phyloP scores from a whole-genome alignment of 1,140 invertebrate genomes.

The Prorops nasuta region DNA sequence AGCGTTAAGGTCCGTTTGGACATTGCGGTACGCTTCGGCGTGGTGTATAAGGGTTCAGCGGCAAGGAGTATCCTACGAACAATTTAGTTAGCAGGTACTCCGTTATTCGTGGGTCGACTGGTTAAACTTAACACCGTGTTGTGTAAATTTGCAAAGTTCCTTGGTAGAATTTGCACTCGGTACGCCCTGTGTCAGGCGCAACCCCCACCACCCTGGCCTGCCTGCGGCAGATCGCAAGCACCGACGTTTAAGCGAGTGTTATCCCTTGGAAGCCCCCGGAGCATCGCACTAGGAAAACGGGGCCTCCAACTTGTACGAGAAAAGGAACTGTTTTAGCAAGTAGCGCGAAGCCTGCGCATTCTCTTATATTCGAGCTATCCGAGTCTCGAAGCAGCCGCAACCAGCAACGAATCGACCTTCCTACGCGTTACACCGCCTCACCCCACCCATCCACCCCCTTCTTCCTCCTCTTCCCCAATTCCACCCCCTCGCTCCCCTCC shows the following conservation, averaged over 20 bases:
- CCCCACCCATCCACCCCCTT: no score
- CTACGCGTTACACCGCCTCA: no score
- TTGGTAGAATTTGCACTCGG: constrained; percentile 4
- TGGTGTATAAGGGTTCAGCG: not conserved
- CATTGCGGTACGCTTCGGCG: no score
- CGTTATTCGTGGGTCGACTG: constrained; percentile 5
- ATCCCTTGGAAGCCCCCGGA: no score
- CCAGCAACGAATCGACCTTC: no score
- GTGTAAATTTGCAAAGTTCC: constrained; percentile 9
- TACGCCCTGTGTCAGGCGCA: not conserved
- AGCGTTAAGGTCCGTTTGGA: no score
- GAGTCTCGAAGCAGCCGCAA: no score
- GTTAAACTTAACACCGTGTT: constrained; percentile 4
- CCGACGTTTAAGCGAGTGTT: no score
- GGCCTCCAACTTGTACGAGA: not conserved
- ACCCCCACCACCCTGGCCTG: not conserved
- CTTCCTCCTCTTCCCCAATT: no score
- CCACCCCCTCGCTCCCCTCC: no score
- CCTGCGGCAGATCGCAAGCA: not conserved
- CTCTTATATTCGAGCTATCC: not conserved
- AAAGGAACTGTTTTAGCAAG: not conserved
- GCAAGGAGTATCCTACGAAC: not conserved
- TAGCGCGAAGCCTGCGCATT: not conserved
- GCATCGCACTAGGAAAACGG: no score
- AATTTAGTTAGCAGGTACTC: constrained; percentile 4